Evolutionary conservation across 2,797 vertebrate species (phyloP).

Genomic region (Lateolabrax maculatus): DNA sequence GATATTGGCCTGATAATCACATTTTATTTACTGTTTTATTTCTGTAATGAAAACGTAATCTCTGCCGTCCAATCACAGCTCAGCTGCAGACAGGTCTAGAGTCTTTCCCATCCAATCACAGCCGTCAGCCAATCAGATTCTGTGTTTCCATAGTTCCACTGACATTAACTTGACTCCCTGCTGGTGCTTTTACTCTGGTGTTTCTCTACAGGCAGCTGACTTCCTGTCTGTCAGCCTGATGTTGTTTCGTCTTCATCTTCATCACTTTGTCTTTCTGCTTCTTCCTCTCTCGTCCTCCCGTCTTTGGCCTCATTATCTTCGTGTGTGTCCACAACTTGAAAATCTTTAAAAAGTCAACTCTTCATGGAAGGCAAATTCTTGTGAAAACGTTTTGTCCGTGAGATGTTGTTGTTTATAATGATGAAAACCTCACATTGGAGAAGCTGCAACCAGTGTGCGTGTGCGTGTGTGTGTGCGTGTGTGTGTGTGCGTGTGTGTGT

Average conservation of each 20-base stretch:
- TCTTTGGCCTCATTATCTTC: background rate
- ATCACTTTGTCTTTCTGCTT: background rate
- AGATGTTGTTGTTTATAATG: too few relatives aligned
- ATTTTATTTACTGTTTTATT: too few relatives aligned
- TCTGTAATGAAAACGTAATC: too few relatives aligned
- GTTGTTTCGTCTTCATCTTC: background rate
- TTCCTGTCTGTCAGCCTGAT: background rate
- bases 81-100: background rate
- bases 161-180: conserved; percentile 6
- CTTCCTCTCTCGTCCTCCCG: background rate
- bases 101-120: conserved; percentile 12
- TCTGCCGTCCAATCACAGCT: conserved; percentile 8
- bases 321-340: too few relatives aligned
- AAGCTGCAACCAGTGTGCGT: too few relatives aligned
- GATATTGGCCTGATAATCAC: too few relatives aligned
- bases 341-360: too few relatives aligned
- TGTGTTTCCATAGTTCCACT: background rate
- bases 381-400: too few relatives aligned
- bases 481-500: background rate
- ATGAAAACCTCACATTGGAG: too few relatives aligned
- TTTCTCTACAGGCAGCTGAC: conserved; percentile 24
- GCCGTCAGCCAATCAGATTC: conserved; percentile 30
- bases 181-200: conserved; percentile 6
- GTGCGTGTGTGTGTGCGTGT: background rate
- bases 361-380: too few relatives aligned